These are phyloP conservation scores for Acanthurus lineatus DNA, from an alignment of 2,797 vertebrate genomes.

Conservation along the genomic window DNA sequence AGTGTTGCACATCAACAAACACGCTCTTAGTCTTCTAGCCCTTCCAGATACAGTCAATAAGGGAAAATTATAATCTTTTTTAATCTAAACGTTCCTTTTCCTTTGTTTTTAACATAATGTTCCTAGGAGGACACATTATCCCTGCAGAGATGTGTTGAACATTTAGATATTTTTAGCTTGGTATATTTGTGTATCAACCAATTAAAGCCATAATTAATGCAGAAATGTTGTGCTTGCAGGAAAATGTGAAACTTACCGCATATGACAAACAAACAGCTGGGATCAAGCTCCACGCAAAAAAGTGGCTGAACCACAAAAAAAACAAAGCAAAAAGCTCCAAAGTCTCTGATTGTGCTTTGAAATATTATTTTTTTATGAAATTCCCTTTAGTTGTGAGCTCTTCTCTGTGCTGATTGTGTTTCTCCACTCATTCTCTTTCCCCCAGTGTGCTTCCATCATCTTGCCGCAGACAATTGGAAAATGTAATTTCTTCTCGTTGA, in stretches of 20 bases:
- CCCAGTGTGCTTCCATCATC: constrained; percentile 54
- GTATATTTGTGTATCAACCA: constrained; percentile 67
- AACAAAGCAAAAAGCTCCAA: constrained; percentile 43
- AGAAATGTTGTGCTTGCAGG: constrained; percentile 64
- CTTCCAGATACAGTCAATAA: constrained; percentile 66
- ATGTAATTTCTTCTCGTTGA: constrained; percentile 72
- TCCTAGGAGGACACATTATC: constrained; percentile 78
- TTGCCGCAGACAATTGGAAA: constrained; percentile 66
- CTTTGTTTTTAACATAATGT: constrained; percentile 77
- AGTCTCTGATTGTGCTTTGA: constrained; percentile 38
- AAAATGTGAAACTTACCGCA: constrained; percentile 41
- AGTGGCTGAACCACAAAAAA: not conserved
- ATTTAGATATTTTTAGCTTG: constrained; percentile 78
- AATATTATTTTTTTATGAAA: constrained; percentile 47
- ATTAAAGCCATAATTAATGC: constrained; percentile 80
- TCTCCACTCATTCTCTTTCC: constrained; percentile 43
- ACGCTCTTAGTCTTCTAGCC: constrained; percentile 17
- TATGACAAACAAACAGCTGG: constrained; percentile 53
- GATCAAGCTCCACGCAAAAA: constrained; percentile 8
- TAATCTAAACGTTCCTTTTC: constrained; percentile 77
- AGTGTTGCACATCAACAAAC: constrained; percentile 57
- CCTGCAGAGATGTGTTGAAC: constrained; percentile 76
- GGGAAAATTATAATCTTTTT: constrained; percentile 59
- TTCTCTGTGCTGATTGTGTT: constrained; percentile 41
- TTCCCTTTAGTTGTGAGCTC: constrained; percentile 49